A percentile compares a stretch with the other conserved stretches of the same genome.
These are phyloP conservation scores for Cirrhinus molitorella DNA, from an alignment of 2,797 vertebrate species.

Conservation along the genomic window DNA sequence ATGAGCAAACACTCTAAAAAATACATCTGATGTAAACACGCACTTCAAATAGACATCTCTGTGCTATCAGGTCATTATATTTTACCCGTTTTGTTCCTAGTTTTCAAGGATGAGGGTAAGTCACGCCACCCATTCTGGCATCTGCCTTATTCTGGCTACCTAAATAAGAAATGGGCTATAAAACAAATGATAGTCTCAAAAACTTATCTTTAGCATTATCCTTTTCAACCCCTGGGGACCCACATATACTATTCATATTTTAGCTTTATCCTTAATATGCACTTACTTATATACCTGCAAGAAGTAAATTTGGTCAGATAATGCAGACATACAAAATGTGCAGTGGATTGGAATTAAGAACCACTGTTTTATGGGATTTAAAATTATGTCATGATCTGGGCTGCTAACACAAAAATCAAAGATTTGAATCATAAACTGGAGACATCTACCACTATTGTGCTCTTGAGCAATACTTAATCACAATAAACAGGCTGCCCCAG, in stretches of 20 bases:
- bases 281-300: background rate
- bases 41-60: too few species aligned
- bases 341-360: background rate
- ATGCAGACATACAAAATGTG: background rate
- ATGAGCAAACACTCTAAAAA: too few species aligned
- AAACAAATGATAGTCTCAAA: background rate
- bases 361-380: background rate
- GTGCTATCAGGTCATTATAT: background rate
- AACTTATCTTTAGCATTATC: background rate
- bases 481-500: background rate
- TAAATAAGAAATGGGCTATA: background rate
- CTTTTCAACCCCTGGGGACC: background rate
- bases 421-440: conserved; percentile 1
- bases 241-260: background rate
- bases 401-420: background rate
- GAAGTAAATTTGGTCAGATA: background rate
- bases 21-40: too few species aligned
- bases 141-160: background rate
- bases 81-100: background rate
- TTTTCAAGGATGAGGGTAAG: background rate
- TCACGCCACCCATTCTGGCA: background rate
- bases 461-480: conserved; percentile 13
- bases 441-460: background rate
- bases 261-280: background rate
- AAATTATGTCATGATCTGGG: background rate